phyloP scores from a whole-genome alignment of 2,888 invertebrate species.

The Meandrusa payeni region DNA sequence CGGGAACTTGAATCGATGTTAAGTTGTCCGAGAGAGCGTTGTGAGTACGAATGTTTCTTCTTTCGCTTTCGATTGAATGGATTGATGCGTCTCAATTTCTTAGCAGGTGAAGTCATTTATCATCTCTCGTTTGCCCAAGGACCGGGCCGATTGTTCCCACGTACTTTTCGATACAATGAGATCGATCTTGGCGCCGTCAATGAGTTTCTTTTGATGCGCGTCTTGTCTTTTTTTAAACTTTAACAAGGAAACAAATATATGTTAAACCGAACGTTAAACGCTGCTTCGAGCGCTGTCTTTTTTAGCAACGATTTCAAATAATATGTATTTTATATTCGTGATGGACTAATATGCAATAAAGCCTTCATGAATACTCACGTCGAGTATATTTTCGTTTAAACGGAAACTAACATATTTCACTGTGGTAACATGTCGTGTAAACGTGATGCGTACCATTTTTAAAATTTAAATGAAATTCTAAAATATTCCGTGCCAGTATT shows the following conservation, averaged over 20 bases:
- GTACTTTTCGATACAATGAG: slow-evolving; percentile 33
- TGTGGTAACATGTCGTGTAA: no score
- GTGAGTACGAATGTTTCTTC: slow-evolving; percentile 45
- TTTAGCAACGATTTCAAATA: no score
- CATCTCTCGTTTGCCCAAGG: slow-evolving; percentile 63
- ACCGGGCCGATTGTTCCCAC: slow-evolving; percentile 44
- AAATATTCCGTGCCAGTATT: slow-evolving; percentile 13
- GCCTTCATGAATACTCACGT: no score
- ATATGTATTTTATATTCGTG: no score
- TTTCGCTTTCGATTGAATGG: slow-evolving; percentile 44
- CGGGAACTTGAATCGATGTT: slow-evolving; percentile 45
- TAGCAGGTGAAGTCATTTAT: slow-evolving; percentile 58
- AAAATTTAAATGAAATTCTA: slow-evolving; percentile 6
- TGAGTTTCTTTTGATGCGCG: slow-evolving; percentile 3
- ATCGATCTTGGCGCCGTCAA: slow-evolving; percentile 23
- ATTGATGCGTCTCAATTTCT: slow-evolving; percentile 52
- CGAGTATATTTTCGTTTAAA: no score
- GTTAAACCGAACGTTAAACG: no score
- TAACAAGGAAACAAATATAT: neutral
- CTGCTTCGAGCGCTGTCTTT: no score
- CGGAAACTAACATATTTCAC: no score
- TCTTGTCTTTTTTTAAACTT: neutral
- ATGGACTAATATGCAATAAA: no score
- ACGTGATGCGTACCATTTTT: slow-evolving; percentile 7
- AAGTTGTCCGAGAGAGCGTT: slow-evolving; percentile 40